Percentiles rank a stretch among this genome's conserved stretches.
Conservation (phyloP, 2,797 vertebrate species). For the Sandelia bainsii region DNA sequence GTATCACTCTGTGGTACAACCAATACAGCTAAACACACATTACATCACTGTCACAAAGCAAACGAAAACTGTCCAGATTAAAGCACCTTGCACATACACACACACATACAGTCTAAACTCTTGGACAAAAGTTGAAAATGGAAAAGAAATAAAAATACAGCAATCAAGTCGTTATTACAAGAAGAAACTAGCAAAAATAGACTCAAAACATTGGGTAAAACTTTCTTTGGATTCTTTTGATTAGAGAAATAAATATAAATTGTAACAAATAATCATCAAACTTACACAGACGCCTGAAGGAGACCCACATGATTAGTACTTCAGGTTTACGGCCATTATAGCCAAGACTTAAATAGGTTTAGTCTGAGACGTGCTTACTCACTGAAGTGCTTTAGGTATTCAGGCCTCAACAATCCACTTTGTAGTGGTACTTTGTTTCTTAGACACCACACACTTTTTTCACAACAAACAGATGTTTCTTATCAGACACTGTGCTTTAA, state of each 20-base stretch:
- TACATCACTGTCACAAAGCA: not conserved
- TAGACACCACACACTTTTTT: not conserved
- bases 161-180: constrained; percentile 5
- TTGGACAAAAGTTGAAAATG: not conserved
- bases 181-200: not conserved
- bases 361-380: not conserved
- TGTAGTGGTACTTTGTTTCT: constrained; percentile 8
- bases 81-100: constrained; percentile 1
- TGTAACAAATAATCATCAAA: constrained; percentile 40
- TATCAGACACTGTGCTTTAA: constrained; percentile 14
- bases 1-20: not conserved
- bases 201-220: constrained; percentile 13
- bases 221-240: constrained; percentile 53
- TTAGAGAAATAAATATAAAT: constrained; percentile 61
- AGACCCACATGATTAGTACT: not conserved
- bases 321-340: not conserved
- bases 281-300: constrained; percentile 3
- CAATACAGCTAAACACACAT: not conserved
- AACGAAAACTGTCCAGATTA: constrained; percentile 18
- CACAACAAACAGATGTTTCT: constrained; percentile 1
- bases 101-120: not conserved
- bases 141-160: not conserved
- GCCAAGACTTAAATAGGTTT: constrained; percentile 19
- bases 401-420: constrained; percentile 3
- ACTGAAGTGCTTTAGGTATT: not conserved